Evolutionary conservation across 2,888 invertebrate species (phyloP), one percentile per base, ranked within the genome.

Genomic region (Xestia rhomboidea): DNA sequence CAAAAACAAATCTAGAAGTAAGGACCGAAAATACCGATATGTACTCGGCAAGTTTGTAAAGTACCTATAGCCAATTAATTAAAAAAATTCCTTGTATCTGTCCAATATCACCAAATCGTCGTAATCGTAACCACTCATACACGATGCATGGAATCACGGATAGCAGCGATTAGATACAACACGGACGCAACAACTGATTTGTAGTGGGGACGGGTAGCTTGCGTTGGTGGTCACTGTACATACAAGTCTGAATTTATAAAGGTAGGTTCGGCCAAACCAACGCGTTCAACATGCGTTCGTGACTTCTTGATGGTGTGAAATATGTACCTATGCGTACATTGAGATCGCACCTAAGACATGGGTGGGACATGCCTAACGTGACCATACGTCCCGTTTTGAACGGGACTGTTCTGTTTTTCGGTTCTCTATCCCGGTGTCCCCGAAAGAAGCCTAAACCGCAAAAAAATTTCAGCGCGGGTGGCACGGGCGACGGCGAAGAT

Each of bases 141-240:
- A 63, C 34, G 30, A 21, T 34, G 34, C 62, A 34, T 8, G 38
- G 38, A 63, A 63, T 63, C 38, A 63, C 30, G 62, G 62, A 62
- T 73, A 74, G 60, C 60, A 60, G 60, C 60, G 73, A 74, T 74
- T 27, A 72, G 73, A 73, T 74, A 74, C 38, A 13, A 38, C 38
- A 46, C 60, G 44, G 57, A 34, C 41, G 46, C 72, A 60, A 34
- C 27, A 30, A 54, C 51, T 63, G 63, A 41, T n/a, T n/a, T 41
- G 41, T 64, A 62, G 21, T 60, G 18, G 60, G 21, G 18, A 30
- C 30, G 60, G 60, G 21, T 34, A 60, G 30, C 60, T 60, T 18
- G 60, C 60, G 4, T 21, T 60, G 18, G 57, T 30, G 30, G 18
- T 13, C 57, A 15, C 21, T n/a, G n/a, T 13, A 54, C 3, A n/a